A percentile compares a stretch with the other conserved stretches of the same genome.
These are phyloP conservation scores for Reticulitermes speratus DNA, from an alignment of 1,140 invertebrate species.

Conservation along the genomic window DNA sequence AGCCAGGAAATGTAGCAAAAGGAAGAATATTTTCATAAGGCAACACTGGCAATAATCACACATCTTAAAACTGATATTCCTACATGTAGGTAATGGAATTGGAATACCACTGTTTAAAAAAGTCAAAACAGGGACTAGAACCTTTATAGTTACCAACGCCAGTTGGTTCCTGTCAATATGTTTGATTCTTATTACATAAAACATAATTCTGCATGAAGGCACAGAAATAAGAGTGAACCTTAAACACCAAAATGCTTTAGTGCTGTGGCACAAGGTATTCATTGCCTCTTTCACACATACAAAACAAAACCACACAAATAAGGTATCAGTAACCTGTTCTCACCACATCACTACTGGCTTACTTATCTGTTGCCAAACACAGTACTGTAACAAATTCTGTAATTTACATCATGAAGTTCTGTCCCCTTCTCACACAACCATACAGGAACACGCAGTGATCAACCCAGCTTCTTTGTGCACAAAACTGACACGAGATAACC, in stretches of 20 bases:
- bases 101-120: neutral
- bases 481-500: neutral
- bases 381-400: neutral
- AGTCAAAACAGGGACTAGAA: constrained; percentile 22
- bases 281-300: constrained; percentile 1
- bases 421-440: neutral
- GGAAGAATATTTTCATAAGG: constrained; percentile 30
- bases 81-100: neutral
- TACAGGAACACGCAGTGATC: neutral
- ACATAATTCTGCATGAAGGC: constrained; percentile 20
- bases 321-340: neutral
- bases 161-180: neutral
- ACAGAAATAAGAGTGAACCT: neutral
- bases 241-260: constrained; percentile 11
- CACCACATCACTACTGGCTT: neutral
- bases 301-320: neutral
- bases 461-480: neutral
- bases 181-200: neutral
- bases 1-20: constrained; percentile 24
- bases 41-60: constrained; percentile 31
- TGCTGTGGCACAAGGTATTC: neutral
- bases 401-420: neutral
- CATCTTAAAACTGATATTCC: constrained; percentile 22
- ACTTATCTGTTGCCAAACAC: neutral
- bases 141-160: neutral